Conservation (phyloP, 2,113 vertebrate species). For the Notothenia coriiceps region DNA sequence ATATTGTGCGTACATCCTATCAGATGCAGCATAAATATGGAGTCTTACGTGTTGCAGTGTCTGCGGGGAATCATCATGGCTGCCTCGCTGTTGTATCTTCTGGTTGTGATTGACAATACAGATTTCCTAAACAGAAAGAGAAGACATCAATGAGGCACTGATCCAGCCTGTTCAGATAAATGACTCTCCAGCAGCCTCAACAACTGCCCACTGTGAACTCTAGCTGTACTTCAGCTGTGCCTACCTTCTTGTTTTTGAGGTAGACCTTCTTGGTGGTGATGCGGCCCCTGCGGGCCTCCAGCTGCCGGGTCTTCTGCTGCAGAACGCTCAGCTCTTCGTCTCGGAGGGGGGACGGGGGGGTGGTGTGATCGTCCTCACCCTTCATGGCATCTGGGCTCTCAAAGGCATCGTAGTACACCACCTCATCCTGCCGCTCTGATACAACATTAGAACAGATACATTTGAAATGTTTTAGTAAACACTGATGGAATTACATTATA, state of each 20-base stretch:
- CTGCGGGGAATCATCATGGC: constrained; percentile 80
- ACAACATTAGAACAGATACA: neutral
- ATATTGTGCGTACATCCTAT: neutral
- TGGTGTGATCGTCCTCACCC: constrained; percentile 85
- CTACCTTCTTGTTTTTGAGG: constrained; percentile 99
- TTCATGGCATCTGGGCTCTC: constrained; percentile 98
- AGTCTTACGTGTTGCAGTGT: constrained; percentile 82
- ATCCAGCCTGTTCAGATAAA: no score
- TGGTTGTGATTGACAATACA: constrained; percentile 95
- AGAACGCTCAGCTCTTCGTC: constrained; percentile 88
- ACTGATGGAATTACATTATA: no score
- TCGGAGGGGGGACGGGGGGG: constrained; percentile 85
- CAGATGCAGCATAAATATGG: neutral
- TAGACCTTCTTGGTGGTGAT: constrained; percentile 99
- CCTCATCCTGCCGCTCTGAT: constrained; percentile 90
- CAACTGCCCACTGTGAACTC: neutral
- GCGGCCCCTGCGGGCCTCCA: constrained; percentile 94
- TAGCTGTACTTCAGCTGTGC: no score
- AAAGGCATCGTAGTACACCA: constrained; percentile 96
- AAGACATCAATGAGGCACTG: neutral
- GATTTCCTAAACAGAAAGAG: constrained; percentile 87
- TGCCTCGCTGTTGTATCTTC: constrained; percentile 88
- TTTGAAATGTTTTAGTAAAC: neutral
- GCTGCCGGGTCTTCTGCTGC: constrained; percentile 93
- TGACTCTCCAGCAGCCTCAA: no score